Conservation (phyloP, 2,797 vertebrate species). For the Crocidura indochinensis region DNA sequence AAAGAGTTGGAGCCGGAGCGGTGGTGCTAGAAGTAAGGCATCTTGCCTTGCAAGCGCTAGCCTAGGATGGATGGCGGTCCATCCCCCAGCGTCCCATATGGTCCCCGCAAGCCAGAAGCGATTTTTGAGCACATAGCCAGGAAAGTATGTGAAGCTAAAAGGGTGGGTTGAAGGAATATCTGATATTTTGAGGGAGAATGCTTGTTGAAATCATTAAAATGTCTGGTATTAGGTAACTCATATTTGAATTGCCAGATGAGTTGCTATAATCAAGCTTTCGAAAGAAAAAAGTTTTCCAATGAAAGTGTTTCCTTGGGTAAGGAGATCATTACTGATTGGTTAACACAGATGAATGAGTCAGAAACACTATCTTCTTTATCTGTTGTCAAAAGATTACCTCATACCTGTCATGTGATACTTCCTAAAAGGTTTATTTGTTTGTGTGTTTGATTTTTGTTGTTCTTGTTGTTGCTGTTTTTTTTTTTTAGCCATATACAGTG, state of each 20-base stretch:
- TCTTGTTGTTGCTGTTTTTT: no score
- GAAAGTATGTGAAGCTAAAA: background rate
- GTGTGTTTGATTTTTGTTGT: no score
- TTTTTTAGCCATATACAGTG: no score
- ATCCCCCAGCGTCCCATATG: no score
- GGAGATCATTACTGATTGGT: constrained; percentile 43
- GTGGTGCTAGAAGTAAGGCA: no score
- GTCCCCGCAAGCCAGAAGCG: no score
- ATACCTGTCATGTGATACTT: no score
- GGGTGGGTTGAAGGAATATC: background rate
- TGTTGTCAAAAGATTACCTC: background rate
- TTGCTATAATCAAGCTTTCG: constrained; percentile 52
- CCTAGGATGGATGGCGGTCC: no score
- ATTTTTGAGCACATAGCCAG: background rate
- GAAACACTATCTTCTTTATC: constrained; percentile 17
- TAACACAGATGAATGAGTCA: constrained; percentile 39
- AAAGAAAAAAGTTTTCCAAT: constrained; percentile 54
- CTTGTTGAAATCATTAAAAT: background rate
- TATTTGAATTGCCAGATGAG: constrained; percentile 36
- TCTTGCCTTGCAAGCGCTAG: no score
- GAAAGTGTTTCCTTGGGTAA: constrained; percentile 62
- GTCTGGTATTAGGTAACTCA: constrained; percentile 42
- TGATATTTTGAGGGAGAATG: constrained; percentile 21
- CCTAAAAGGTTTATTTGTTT: no score
- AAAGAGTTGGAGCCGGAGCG: no score